A percentile compares a stretch with the other conserved stretches of the same genome.
These are phyloP conservation scores for Fissipunctia ypsillon DNA, from an alignment of 2,888 invertebrate species.

Conservation along the genomic window DNA sequence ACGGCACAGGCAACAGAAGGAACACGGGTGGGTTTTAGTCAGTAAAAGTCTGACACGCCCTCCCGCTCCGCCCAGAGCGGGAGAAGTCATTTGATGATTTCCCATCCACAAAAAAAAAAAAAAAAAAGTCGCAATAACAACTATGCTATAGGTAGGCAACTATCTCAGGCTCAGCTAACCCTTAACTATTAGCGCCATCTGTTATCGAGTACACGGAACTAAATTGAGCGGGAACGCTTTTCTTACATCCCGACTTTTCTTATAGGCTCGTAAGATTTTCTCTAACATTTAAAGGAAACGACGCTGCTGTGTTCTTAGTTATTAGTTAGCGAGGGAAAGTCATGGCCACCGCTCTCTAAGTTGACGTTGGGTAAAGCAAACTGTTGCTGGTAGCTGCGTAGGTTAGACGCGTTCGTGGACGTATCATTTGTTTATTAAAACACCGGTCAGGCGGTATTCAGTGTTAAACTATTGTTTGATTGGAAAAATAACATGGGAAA, in stretches of 20 bases:
- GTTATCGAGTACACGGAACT: slow-evolving; percentile 42
- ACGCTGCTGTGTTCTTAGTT: slow-evolving; percentile 62
- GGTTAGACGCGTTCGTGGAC: slow-evolving; percentile 74
- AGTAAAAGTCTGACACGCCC: no score
- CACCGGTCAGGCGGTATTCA: slow-evolving; percentile 49
- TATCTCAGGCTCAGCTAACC: neutral
- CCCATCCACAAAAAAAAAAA: no score
- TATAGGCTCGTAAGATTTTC: slow-evolving; percentile 34
- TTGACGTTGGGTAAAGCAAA: slow-evolving; percentile 66
- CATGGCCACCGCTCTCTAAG: slow-evolving; percentile 79
- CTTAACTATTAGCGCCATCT: slow-evolving; percentile 55
- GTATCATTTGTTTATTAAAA: slow-evolving; percentile 59
- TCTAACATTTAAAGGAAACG: slow-evolving; percentile 72
- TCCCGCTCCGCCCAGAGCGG: no score
- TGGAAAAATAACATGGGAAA: slow-evolving; percentile 81
- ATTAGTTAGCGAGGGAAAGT: slow-evolving; percentile 81
- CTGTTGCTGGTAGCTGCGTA: slow-evolving; percentile 73
- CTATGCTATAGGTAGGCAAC: neutral
- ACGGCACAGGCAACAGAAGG: no score
- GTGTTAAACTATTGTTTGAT: slow-evolving; percentile 53
- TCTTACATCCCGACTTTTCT: slow-evolving; percentile 43
- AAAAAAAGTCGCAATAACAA: slow-evolving; percentile 1
- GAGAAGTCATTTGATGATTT: no score
- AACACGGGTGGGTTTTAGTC: no score
- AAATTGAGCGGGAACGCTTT: slow-evolving; percentile 38